Evolutionary conservation across 2,888 invertebrate genomes (phyloP), one percentile per base, ranked within the genome.

Genomic region (Iphiclides podalirius): DNA sequence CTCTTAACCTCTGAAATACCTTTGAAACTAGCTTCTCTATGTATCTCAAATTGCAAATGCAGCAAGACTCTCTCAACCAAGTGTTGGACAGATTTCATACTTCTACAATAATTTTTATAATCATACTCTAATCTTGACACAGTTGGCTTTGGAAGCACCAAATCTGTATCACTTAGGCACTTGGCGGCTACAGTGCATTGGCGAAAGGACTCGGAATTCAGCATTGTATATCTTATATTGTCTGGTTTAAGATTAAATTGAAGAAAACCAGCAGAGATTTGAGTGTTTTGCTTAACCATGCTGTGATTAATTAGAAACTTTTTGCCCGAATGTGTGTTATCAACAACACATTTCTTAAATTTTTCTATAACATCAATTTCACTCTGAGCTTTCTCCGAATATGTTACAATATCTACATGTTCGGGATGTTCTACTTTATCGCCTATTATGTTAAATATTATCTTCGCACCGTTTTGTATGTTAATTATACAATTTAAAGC

Each of bases 261-360:
- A 35, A 89, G 57, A 57, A 70, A 79, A 0, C 88, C 84, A 49
- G 57, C 62, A 49, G 72, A 68, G 46, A 87, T 78, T 52, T 79
- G 70, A 1, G 59, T 60, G 53, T 90, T 85, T 46, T 88, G 78
- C 48, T 91, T 82, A 0, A 81, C 71, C 54, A 90, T 72, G 8
- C 82, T 76, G 42, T 90, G 79, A 67, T 92, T 93, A 16, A 93
- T 78, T 1, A 92, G 61, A 38, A 92, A 77, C 66, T 82, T 82
- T 55, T 87, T 79, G 1, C 85, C 78, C 0, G 81, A 84, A 64
- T 79, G 81, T 49, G 89, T 89, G 55, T 70, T 83, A 11, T 86
- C 77, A 13, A 89, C 81, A 0, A 92, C 80, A 64, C 84, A 90
- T 47, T 71, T 75, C 62, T 91, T 90, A 58, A 92, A 90, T 16